Percentiles rank a stretch among this genome's conserved stretches.
These are phyloP conservation scores for Chloropsis cyanopogon DNA, from an alignment of 2,113 vertebrate genomes.

Conservation along the genomic window DNA sequence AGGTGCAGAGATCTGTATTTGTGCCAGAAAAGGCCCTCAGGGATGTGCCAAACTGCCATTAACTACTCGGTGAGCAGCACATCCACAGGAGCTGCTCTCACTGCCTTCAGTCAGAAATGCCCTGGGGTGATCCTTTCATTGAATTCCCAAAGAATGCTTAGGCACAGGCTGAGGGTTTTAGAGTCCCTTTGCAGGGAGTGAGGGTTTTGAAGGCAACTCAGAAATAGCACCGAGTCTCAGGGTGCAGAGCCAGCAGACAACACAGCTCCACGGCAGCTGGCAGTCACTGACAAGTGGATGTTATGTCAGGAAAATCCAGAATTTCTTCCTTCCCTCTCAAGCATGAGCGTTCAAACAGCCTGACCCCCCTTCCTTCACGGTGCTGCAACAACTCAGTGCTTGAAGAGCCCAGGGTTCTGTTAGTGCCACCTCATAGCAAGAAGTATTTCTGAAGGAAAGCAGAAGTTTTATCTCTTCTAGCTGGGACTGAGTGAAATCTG, in stretches of 20 bases:
- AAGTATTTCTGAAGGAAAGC: neutral
- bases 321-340: neutral
- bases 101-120: neutral
- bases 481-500: neutral
- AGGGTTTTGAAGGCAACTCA: neutral
- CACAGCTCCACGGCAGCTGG: neutral
- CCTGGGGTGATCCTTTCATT: neutral
- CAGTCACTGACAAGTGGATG: neutral
- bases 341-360: neutral
- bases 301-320: neutral
- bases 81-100: neutral
- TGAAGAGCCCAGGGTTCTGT: neutral
- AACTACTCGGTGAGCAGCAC: neutral
- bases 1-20: neutral
- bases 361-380: neutral
- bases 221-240: neutral
- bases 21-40: neutral
- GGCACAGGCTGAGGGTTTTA: neutral
- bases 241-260: neutral
- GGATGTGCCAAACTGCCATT: slow-evolving; percentile 2
- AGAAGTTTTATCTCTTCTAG: neutral
- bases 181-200: neutral
- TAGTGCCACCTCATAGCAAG: neutral
- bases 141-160: neutral
- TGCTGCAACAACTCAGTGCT: neutral